Evolutionary conservation across 2,113 vertebrate genomes (phyloP).

Genomic region (Misgurnus mizolepis): DNA sequence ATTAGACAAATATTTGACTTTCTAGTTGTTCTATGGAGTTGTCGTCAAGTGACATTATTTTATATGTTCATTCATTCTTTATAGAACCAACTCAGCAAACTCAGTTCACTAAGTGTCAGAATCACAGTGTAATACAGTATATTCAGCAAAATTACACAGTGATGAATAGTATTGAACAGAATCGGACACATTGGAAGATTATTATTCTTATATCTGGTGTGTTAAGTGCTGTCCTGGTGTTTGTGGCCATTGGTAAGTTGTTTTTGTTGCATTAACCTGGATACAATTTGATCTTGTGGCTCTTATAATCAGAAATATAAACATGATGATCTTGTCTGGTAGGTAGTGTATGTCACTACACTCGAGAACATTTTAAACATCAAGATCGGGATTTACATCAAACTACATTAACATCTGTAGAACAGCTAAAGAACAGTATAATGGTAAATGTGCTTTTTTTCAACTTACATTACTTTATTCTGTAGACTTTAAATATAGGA

Average conservation of each 20-base stretch:
- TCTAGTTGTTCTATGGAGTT: background rate
- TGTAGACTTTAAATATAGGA: background rate
- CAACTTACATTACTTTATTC: background rate
- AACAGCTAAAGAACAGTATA: background rate
- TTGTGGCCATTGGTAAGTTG: conserved; percentile 7
- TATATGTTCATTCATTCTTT: background rate
- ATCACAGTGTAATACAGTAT: background rate
- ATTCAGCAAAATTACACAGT: background rate
- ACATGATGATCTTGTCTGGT: background rate
- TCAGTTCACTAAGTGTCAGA: background rate
- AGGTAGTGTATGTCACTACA: background rate
- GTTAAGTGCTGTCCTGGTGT: background rate
- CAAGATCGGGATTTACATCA: background rate
- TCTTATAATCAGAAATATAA: background rate
- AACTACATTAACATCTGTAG: background rate
- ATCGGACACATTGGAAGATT: background rate
- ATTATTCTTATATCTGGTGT: background rate
- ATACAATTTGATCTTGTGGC: background rate
- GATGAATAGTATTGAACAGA: background rate
- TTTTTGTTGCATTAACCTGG: background rate
- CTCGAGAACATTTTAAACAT: background rate
- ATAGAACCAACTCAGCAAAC: background rate
- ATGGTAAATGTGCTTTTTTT: background rate
- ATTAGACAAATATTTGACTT: background rate
- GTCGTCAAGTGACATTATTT: no score